Conservation (phyloP, 2,113 vertebrate species). For the Dicrurus megarhynchus region DNA sequence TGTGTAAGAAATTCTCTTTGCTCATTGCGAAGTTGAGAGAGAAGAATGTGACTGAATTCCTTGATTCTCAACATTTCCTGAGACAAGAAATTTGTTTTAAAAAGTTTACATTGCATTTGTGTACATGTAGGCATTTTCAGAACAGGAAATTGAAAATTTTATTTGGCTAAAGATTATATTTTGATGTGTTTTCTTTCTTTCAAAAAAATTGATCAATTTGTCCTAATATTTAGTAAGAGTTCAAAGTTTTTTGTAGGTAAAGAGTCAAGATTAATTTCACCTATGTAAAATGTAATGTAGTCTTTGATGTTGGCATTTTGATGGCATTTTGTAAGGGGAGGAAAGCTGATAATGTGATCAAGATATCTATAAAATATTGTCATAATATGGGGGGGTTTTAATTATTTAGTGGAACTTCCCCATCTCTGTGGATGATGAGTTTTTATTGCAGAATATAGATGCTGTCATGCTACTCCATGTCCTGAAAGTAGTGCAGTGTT, state of each 20-base stretch:
- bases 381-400: not conserved
- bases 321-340: not conserved
- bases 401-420: no score
- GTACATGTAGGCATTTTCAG: not conserved
- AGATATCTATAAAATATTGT: not conserved
- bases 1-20: not conserved
- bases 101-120: not conserved
- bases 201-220: not conserved
- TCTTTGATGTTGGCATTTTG: not conserved
- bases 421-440: not conserved
- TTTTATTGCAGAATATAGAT: not conserved
- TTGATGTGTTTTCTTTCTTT: not conserved
- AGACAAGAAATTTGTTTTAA: not conserved
- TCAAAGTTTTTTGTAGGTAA: not conserved
- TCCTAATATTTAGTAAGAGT: not conserved
- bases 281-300: not conserved
- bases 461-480: fast-evolving
- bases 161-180: not conserved
- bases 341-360: not conserved
- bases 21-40: not conserved
- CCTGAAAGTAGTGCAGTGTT: not conserved
- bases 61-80: not conserved
- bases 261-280: not conserved
- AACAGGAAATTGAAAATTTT: not conserved
- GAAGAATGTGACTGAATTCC: not conserved